Evolutionary conservation across 2,113 vertebrate genomes (phyloP).

Genomic region (Tympanuchus pallidicinctus): DNA sequence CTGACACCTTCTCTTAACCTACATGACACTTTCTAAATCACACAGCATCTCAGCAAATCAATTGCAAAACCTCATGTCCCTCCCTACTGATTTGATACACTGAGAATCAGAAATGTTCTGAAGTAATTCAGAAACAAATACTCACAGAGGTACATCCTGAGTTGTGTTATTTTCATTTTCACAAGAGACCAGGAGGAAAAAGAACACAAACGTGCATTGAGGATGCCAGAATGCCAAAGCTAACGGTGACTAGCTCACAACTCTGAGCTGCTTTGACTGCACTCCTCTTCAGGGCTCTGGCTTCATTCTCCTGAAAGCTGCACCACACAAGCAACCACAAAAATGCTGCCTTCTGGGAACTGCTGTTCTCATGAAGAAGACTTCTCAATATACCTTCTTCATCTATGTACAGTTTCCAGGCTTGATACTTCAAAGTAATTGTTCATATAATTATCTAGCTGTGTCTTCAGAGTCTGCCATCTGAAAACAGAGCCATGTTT

Average conservation of each 20-base stretch:
- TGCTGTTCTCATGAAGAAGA: neutral
- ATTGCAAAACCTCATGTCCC: neutral
- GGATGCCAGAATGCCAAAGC: neutral
- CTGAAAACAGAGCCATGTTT: conserved; percentile 2
- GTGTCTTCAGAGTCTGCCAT: neutral
- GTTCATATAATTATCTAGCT: neutral
- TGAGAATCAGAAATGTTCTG: neutral
- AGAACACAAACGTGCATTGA: neutral
- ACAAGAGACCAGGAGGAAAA: neutral
- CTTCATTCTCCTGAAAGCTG: neutral
- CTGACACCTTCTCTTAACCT: neutral
- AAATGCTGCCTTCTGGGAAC: neutral
- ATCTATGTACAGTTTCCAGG: neutral
- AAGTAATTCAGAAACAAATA: neutral
- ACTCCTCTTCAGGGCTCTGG: neutral
- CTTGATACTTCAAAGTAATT: neutral
- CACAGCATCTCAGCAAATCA: neutral
- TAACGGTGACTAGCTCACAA: neutral
- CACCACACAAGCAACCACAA: neutral
- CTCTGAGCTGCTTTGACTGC: neutral
- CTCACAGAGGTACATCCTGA: neutral
- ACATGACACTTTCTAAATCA: neutral
- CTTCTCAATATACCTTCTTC: neutral
- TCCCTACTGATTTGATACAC: neutral
- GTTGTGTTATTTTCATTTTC: neutral